Conservation (phyloP, 2,888 invertebrate species). For the Plagiodera versicolora region DNA sequence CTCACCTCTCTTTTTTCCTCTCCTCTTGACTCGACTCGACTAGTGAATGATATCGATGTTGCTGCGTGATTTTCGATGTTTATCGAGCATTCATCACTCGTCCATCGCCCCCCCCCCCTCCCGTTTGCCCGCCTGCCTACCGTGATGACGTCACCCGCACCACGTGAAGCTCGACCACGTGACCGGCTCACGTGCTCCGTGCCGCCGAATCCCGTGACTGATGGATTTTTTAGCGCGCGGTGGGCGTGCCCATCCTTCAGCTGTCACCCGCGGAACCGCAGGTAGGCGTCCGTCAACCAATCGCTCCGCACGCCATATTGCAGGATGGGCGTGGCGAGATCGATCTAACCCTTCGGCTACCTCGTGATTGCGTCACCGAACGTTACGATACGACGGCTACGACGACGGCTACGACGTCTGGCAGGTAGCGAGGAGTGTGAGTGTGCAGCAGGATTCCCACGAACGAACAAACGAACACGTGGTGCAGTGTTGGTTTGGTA, state of each 20-base stretch:
- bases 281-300: constrained; percentile 60
- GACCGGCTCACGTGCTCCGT: constrained; percentile 43
- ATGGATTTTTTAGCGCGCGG: constrained; percentile 42
- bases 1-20: constrained; percentile 29
- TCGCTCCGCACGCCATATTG: constrained; percentile 68
- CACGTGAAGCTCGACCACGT: constrained; percentile 40
- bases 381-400: constrained; percentile 1
- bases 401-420: too few relatives aligned
- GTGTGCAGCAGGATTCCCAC: too few relatives aligned
- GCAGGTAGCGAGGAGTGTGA: too few relatives aligned
- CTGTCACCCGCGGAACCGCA: constrained; percentile 42
- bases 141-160: constrained; percentile 40
- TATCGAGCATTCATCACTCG: constrained; percentile 39
- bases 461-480: too few relatives aligned
- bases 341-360: constrained; percentile 47
- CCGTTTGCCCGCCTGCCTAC: too few relatives aligned
- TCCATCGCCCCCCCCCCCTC: too few relatives aligned
- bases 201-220: constrained; percentile 47
- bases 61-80: constrained; percentile 43
- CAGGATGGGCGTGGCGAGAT: constrained; percentile 61
- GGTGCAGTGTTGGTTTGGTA: too few relatives aligned
- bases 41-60: constrained; percentile 32
- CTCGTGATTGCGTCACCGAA: constrained; percentile 42
- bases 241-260: constrained; percentile 39
- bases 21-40: constrained; percentile 27